These are phyloP conservation scores for Galerucella pusilla DNA, from an alignment of 2,888 invertebrate species.

Conservation along the genomic window DNA sequence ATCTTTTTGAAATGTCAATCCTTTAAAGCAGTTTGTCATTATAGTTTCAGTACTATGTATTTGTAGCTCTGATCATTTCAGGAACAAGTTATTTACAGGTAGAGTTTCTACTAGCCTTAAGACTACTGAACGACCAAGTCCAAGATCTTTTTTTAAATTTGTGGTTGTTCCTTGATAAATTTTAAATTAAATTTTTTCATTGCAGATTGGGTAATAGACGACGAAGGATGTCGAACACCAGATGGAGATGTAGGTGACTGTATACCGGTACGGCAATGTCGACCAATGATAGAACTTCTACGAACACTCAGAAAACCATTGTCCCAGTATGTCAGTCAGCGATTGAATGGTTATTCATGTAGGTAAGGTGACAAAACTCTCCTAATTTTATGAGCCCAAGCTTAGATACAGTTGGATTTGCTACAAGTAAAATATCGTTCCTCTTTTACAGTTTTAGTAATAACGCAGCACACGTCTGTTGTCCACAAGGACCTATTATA, in stretches of 20 bases:
- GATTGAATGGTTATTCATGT: slow-evolving; percentile 57
- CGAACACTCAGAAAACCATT: slow-evolving; percentile 46
- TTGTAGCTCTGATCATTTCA: no score
- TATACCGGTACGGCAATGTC: slow-evolving; percentile 56
- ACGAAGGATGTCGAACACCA: slow-evolving; percentile 60
- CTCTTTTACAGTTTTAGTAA: slow-evolving; percentile 15
- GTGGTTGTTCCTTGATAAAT: background rate
- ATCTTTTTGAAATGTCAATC: background rate
- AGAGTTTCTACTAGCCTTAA: no score
- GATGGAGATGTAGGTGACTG: slow-evolving; percentile 60
- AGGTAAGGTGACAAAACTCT: slow-evolving; percentile 48
- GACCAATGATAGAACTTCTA: slow-evolving; percentile 48
- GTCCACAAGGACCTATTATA: slow-evolving; percentile 59
- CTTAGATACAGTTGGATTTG: no score
- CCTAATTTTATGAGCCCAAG: no score
- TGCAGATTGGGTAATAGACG: slow-evolving; percentile 56
- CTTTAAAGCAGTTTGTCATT: background rate
- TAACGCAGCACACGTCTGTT: slow-evolving; percentile 60
- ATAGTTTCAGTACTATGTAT: no score
- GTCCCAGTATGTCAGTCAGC: slow-evolving; percentile 38
- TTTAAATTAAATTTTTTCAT: slow-evolving; percentile 30
- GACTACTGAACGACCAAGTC: background rate
- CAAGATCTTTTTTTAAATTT: background rate
- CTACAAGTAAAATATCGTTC: no score
- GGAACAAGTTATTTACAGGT: no score